Percentiles rank a stretch among this genome's conserved stretches.
Evolutionary conservation across 2,113 vertebrate genomes (phyloP).

Genomic region (Calidris pugnax): DNA sequence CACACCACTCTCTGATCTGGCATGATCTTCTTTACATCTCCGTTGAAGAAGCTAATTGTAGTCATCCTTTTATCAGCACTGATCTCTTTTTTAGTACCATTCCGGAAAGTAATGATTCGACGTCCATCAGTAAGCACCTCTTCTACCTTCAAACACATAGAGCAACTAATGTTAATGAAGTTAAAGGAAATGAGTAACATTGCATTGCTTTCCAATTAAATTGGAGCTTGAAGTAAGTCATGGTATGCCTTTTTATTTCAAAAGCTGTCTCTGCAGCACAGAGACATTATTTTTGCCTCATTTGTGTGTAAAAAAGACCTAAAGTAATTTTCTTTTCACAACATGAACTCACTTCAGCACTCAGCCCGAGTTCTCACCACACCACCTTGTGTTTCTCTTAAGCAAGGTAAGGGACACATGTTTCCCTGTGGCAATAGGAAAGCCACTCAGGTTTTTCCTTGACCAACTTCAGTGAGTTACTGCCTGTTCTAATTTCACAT

Average conservation of each 20-base stretch:
- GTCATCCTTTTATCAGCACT: slow-evolving; percentile 62
- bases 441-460: not conserved
- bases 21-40: slow-evolving; percentile 74
- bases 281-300: not conserved
- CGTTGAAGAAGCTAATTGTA: slow-evolving; percentile 67
- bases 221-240: not conserved
- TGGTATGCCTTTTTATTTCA: not conserved
- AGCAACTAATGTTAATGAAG: not conserved
- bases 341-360: not conserved
- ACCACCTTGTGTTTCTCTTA: not conserved
- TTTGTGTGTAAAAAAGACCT: not conserved
- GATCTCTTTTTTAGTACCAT: slow-evolving; percentile 71
- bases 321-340: not conserved
- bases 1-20: slow-evolving; percentile 73
- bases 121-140: slow-evolving; percentile 37
- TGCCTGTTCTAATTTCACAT: not conserved
- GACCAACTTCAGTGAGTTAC: not conserved
- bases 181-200: not conserved
- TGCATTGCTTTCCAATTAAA: not conserved
- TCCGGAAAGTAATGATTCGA: slow-evolving; percentile 25
- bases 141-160: slow-evolving; percentile 59
- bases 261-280: not conserved
- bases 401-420: not conserved
- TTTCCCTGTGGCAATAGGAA: not conserved
- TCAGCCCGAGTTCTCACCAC: not conserved